Conservation (phyloP, 2,797 vertebrate species). For the Epinephelus malabaricus region DNA sequence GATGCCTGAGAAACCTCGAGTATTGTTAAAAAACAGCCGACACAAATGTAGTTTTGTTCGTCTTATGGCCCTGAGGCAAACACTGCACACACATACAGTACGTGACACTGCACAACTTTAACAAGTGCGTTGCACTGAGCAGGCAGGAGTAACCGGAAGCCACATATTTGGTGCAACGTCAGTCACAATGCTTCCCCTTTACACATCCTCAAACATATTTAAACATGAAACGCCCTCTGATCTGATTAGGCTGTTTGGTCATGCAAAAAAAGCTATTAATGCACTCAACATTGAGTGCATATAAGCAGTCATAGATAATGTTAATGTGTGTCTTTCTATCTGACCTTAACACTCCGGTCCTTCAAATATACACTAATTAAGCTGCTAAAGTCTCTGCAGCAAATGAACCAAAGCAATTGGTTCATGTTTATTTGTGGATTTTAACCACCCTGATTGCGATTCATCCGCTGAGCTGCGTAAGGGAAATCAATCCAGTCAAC, state of each 20-base stretch:
- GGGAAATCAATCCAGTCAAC: neutral
- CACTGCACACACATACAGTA: neutral
- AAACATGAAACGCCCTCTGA: neutral
- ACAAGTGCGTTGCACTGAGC: neutral
- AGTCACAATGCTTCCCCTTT: conserved; percentile 38
- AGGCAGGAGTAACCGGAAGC: conserved; percentile 65
- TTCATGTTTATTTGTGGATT: neutral
- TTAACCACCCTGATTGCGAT: neutral
- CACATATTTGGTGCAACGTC: conserved; percentile 47
- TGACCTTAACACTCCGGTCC: neutral
- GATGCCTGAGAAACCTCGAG: neutral
- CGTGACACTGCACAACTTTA: neutral
- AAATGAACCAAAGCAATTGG: neutral
- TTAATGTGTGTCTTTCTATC: neutral
- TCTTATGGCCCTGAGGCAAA: neutral
- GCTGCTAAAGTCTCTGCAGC: neutral
- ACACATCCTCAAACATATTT: conserved; percentile 12
- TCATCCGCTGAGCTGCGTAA: neutral
- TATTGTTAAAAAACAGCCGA: neutral
- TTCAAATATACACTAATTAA: neutral
- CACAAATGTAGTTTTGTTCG: neutral
- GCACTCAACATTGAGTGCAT: neutral
- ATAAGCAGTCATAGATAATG: neutral
- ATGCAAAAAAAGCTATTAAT: neutral
- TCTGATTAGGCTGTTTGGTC: neutral